Evolutionary conservation across 2,797 vertebrate genomes (phyloP), one percentile per base, ranked within the genome.

Genomic region (Pipistrellus nathusii): DNA sequence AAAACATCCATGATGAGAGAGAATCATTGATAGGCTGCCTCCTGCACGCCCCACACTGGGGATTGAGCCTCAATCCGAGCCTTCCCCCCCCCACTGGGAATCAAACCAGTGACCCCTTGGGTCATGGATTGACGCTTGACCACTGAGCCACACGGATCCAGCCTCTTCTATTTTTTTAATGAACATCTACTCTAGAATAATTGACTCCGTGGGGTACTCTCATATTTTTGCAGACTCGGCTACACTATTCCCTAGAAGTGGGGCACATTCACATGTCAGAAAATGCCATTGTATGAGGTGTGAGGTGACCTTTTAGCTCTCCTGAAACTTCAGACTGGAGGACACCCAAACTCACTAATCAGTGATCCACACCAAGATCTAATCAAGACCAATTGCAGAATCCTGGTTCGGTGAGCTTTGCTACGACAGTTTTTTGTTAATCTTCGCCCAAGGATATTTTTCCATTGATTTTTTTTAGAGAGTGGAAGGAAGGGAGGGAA

Each of bases 161-260:
- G 32, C 66, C 18, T 44, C 46, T 51, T 20, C 25, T 18, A 2
- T 6, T 15, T 66, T 66, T 46, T 48, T 35, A 48, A 64, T 17
- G 30, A 66, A 2, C 17, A 11, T 25, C 46, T 44, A 4, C 62
- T 91, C 15, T 51, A 85, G 59, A 68, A 57, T 84, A 55, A 55
- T 35, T 30, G 17, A 78, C 1, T 77, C 57, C 53, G 0, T 3
- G 4, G 5, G 5, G 1, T 44, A 32, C 5, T 30, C 15, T 48
- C 7, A 38, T 32, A 68, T 21, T 18, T 32, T 30, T 76, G 4
- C 51, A 64, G 48, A 86, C 41, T 72, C 14, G 35, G 44, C 35
- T n/a, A 10, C 2, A 53, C 46, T 55, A 3, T 66, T 64, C 11
- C 53, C 48, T 62, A 41, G 27, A 64, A 1, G 32, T 23, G 64